A percentile compares a stretch with the other conserved stretches of the same genome.
phyloP scores from a whole-genome alignment of 2,888 invertebrate species.

The Agonopterix heracliana region DNA sequence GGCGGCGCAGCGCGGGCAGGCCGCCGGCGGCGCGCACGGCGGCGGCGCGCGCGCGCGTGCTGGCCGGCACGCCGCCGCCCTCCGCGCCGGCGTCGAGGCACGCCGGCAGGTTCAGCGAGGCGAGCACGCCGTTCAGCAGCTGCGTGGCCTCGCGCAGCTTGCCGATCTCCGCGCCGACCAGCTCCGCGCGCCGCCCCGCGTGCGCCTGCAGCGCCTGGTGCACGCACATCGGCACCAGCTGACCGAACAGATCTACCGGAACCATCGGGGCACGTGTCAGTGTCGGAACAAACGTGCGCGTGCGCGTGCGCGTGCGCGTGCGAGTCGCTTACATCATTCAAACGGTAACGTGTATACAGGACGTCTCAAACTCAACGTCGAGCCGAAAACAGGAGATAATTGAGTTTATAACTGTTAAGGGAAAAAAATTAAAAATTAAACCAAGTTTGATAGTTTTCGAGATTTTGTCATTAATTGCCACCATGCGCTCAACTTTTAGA shows the following conservation, averaged over 20 bases:
- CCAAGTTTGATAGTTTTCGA: no score
- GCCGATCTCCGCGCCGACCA: slow-evolving; percentile 89
- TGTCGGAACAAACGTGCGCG: no score
- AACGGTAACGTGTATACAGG: no score
- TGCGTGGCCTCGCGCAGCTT: slow-evolving; percentile 94
- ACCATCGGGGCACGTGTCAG: no score
- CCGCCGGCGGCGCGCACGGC: slow-evolving; percentile 88
- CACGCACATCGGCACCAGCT: slow-evolving; percentile 92
- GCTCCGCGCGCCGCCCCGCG: slow-evolving; percentile 89
- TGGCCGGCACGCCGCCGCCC: slow-evolving; percentile 87
- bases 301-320: no score
- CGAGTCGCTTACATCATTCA: no score
- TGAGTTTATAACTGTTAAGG: no score
- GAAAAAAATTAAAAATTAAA: no score
- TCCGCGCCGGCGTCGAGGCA: slow-evolving; percentile 87
- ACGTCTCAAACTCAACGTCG: no score
- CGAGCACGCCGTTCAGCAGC: slow-evolving; percentile 82
- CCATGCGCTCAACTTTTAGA: no score
- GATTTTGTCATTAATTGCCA: no score
- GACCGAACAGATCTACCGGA: slow-evolving; percentile 91
- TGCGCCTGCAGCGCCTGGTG: slow-evolving; percentile 93
- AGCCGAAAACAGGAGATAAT: no score
- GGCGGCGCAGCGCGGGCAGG: slow-evolving; percentile 79
- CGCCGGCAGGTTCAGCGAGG: slow-evolving; percentile 97
- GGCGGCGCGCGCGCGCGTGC: slow-evolving; percentile 89